A percentile compares a stretch with the other conserved stretches of the same genome.
These are phyloP conservation scores for Acanthurus lineatus DNA, from an alignment of 2,797 vertebrate genomes.

Conservation along the genomic window DNA sequence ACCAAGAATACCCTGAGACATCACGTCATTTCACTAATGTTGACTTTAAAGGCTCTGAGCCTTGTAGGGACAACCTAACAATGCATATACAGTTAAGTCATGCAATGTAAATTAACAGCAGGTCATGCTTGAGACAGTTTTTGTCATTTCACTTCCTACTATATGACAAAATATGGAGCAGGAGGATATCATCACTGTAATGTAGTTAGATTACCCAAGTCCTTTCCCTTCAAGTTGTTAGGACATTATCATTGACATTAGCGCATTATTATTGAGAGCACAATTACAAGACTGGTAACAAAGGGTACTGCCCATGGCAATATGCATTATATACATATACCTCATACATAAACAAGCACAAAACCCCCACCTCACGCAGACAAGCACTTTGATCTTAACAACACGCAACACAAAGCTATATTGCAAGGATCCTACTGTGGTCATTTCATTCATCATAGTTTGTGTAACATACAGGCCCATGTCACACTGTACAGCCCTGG, in stretches of 20 bases:
- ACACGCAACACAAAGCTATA: too few species aligned
- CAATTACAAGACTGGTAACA: not conserved
- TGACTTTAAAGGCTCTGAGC: not conserved
- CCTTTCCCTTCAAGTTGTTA: not conserved
- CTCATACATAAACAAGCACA: too few species aligned
- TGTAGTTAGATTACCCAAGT: conserved; percentile 8
- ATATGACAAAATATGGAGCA: not conserved
- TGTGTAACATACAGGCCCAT: too few species aligned
- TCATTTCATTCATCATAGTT: too few species aligned
- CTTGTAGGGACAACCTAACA: conserved; percentile 29
- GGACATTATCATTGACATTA: not conserved
- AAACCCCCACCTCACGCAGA: too few species aligned
- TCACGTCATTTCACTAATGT: not conserved
- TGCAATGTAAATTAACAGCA: conserved; percentile 57
- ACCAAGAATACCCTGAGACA: not conserved
- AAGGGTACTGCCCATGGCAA: not conserved
- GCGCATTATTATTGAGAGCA: not conserved
- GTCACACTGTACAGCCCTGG: too few species aligned
- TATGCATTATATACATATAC: not conserved
- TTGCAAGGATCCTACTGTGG: too few species aligned
- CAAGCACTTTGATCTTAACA: too few species aligned
- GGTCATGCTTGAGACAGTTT: not conserved
- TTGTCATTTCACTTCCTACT: not conserved
- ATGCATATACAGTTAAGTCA: conserved; percentile 27
- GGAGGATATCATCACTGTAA: not conserved